Percentiles rank a stretch among this genome's conserved stretches.
phyloP scores from a whole-genome alignment of 2,797 vertebrate genomes.

The Acanthornis magna region DNA sequence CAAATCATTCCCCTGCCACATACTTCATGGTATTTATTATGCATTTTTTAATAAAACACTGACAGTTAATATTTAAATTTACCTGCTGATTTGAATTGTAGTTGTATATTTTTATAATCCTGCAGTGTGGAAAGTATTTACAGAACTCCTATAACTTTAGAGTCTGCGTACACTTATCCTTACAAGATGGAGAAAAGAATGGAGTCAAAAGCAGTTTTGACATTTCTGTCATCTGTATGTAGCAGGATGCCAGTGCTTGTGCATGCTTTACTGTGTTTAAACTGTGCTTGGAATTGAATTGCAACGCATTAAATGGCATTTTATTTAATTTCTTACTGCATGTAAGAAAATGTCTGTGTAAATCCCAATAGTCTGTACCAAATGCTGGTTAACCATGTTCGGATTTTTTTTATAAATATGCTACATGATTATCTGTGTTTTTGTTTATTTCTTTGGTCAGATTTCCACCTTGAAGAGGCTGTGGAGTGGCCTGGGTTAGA shows the following conservation, averaged over 20 bases:
- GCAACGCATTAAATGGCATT: not conserved
- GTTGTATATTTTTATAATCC: not conserved
- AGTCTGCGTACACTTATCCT: not conserved
- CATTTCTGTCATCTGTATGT: not conserved
- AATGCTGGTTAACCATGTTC: not conserved
- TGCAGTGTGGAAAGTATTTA: not conserved
- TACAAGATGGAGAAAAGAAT: not conserved
- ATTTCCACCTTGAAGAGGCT: slow-evolving; percentile 85
- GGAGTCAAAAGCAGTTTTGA: not conserved
- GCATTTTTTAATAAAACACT: not conserved
- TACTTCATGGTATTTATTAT: not conserved
- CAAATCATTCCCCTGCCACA: not conserved
- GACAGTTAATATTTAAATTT: not conserved
- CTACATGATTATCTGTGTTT: not conserved
- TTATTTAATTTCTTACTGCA: no score
- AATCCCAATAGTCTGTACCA: not conserved
- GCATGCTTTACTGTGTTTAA: slow-evolving; percentile 9
- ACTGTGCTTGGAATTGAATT: not conserved
- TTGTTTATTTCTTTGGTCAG: slow-evolving; percentile 67
- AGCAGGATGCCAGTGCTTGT: slow-evolving; percentile 9
- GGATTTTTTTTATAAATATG: not conserved
- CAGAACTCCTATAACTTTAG: not conserved
- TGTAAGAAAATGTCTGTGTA: not conserved
- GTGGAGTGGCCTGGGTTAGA: slow-evolving; percentile 84
- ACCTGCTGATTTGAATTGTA: not conserved